Conservation (phyloP, 2,888 invertebrate genomes). For the Nipponacmea schrenckii region DNA sequence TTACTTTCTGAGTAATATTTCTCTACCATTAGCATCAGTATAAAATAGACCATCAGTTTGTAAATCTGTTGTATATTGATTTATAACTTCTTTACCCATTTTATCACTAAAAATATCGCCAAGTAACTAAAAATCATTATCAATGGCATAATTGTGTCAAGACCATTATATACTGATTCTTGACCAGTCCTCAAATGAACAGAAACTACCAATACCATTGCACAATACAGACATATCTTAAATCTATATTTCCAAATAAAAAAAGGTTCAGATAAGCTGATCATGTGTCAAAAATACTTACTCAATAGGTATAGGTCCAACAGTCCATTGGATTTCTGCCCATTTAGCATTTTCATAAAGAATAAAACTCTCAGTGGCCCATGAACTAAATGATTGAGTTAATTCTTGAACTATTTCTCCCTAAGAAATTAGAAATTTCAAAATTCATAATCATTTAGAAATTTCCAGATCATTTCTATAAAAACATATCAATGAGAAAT, state of each 20-base stretch:
- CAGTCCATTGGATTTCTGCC: conserved; percentile 72
- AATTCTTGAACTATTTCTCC: conserved; percentile 79
- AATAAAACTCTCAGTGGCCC: conserved; percentile 70
- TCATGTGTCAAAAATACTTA: conserved; percentile 23
- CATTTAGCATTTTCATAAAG: conserved; percentile 61
- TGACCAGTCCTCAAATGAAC: no score
- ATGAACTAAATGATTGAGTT: conserved; percentile 74
- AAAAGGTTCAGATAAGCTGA: no score
- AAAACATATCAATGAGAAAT: no score
- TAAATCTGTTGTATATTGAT: conserved; percentile 75
- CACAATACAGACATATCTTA: no score
- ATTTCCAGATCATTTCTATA: no score
- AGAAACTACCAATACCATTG: no score
- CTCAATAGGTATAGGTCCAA: conserved; percentile 71
- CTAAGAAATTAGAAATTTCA: conserved; percentile 27
- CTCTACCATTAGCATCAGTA: conserved; percentile 94
- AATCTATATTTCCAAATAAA: no score
- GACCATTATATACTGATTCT: no score
- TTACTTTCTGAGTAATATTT: conserved; percentile 78
- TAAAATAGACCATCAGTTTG: conserved; percentile 73
- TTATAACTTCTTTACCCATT: conserved; percentile 84
- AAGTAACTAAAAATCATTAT: not conserved
- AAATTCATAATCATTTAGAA: not conserved
- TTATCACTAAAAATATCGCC: conserved; percentile 50
- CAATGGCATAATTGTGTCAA: not conserved